Evolutionary conservation across 92 coral and sea anemone genomes (phyloP), one percentile per base, ranked within the genome.

Genomic region (Bergia sp.): DNA sequence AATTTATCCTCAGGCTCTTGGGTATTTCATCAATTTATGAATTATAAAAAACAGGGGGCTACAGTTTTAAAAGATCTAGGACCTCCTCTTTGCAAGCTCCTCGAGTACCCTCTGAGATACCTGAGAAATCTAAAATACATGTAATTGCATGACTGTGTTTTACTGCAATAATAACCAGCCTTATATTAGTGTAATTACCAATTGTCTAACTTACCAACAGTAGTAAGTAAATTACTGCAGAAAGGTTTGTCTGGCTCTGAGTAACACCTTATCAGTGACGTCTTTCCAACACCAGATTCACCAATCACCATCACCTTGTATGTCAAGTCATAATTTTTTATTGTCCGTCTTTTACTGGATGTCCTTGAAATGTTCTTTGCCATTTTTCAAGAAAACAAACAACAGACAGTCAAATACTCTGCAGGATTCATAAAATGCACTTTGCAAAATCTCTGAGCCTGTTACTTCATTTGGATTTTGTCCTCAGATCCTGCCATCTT

Each of bases 271-370:
- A 96, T 96, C 23, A 96, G 79, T 4, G 98, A 93, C 0, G 99
- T 76, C 85, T 96, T 96, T 39, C 99, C 99, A 83, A 96, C 98
- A 16, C 89, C 95, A 45, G 98, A 81, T 80, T 96, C 99, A 16
- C 99, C 99, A 86, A 96, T 91, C 38, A 96, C 90, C 45, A 96
- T 84, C 45, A 96, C 96, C 87, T 96, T 96, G 88, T 96, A 96
- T 38, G 76, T 91, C 58, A 96, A 65, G 82, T 93, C 98, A 91
- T 90, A 96, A 45, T 93, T 94, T 86, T 81, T 92, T 71, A 81
- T 64, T 69, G 87, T 84, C 78, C 74, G 87, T 47, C 79, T 84
- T 47, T 84, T 71, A 8, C 77, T 84, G 66, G 87, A 84, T 67
- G 41, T 29, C 42, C 64, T 67, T 45, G 78, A n/a, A 23, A 44